These are phyloP conservation scores for Esperia sulphurella DNA, from an alignment of 2,888 invertebrate genomes.

Conservation along the genomic window DNA sequence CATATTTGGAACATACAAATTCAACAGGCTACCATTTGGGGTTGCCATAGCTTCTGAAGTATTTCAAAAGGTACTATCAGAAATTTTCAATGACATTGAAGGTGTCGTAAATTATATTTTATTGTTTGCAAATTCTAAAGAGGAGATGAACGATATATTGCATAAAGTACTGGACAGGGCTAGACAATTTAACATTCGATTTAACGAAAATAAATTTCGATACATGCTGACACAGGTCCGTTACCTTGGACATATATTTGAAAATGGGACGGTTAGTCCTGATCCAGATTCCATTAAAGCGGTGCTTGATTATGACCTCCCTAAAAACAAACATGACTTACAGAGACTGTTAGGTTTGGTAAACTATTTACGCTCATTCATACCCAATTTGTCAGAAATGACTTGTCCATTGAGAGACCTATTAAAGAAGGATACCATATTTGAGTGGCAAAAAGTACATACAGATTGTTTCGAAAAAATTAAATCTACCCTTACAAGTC, in stretches of 20 bases:
- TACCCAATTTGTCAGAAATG: not conserved
- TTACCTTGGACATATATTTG: constrained; percentile 1
- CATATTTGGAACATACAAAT: no score
- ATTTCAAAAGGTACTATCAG: no score
- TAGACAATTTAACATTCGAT: not conserved
- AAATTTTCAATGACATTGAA: no score
- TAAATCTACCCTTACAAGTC: not conserved
- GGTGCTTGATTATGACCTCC: not conserved
- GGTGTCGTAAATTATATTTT: no score
- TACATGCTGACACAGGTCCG: not conserved
- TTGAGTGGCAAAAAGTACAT: not conserved
- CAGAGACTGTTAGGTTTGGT: no score
- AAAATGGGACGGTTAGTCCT: not conserved
- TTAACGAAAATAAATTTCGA: constrained; percentile 2
- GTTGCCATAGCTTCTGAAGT: no score
- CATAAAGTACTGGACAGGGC: not conserved
- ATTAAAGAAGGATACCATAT: constrained; percentile 1
- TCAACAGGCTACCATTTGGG: no score
- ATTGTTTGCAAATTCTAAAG: no score
- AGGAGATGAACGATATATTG: not conserved
- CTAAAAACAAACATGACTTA: no score
- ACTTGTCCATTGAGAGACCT: not conserved
- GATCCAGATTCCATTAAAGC: not conserved
- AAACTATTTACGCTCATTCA: constrained; percentile 1
- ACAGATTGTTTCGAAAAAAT: not conserved